Percentiles rank a stretch among this genome's conserved stretches.
Conservation (phyloP, 2,113 vertebrate genomes). For the Lasiurus borealis region DNA sequence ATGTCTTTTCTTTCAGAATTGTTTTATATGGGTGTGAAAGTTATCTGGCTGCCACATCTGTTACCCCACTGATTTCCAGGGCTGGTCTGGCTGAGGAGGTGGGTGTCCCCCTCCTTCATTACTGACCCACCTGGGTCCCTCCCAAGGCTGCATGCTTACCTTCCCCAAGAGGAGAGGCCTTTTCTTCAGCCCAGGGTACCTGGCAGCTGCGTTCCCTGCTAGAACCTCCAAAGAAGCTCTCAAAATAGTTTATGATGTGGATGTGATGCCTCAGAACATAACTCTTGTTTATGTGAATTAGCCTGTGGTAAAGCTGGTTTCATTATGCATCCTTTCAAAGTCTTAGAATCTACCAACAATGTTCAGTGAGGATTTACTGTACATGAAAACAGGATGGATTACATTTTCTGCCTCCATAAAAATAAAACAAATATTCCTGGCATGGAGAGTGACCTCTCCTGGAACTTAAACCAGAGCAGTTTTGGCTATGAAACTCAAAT, state of each 20-base stretch:
- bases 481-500: conserved; percentile 51
- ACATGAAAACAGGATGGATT: conserved; percentile 23
- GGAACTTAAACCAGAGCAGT: not conserved
- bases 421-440: conserved; percentile 42
- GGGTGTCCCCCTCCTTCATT: not conserved
- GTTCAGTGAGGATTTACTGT: not conserved
- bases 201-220: not conserved
- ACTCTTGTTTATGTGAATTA: not conserved
- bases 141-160: not conserved
- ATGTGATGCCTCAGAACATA: not conserved
- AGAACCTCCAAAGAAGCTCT: not conserved
- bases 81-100: no score
- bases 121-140: not conserved
- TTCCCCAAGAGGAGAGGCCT: not conserved
- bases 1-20: not conserved
- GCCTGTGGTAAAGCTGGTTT: not conserved
- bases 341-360: not conserved
- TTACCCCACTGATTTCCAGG: not conserved
- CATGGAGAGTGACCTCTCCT: conserved; percentile 68
- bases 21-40: not conserved
- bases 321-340: not conserved
- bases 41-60: not conserved
- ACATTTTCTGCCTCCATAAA: conserved; percentile 8
- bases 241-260: not conserved
- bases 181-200: not conserved